Evolutionary conservation across 1,140 invertebrate species (phyloP).

Genomic region (Drosophila sulfurigaster): DNA sequence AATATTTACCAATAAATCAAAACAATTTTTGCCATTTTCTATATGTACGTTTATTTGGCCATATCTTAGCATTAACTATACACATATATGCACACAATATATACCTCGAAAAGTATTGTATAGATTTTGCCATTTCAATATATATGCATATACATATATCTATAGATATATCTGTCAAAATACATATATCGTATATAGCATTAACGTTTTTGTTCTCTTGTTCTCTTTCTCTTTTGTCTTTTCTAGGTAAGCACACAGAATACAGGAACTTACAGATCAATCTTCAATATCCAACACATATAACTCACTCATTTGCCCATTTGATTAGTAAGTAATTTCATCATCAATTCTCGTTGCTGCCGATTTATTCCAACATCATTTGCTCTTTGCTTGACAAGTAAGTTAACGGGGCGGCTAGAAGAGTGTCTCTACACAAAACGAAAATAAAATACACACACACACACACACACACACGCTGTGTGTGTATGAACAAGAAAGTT

Average conservation of each 20-base stretch:
- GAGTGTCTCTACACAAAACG: constrained; percentile 44
- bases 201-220: constrained; percentile 13
- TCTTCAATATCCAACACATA: background rate
- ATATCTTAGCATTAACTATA: constrained; percentile 24
- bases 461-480: constrained; percentile 30
- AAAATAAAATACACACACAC: constrained; percentile 55
- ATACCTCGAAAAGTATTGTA: background rate
- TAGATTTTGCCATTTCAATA: background rate
- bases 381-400: constrained; percentile 52
- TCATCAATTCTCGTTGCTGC: constrained; percentile 3
- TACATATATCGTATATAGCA: constrained; percentile 8
- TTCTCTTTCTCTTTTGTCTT: constrained; percentile 21
- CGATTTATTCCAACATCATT: constrained; percentile 23
- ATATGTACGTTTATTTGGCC: constrained; percentile 28
- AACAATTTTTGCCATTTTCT: constrained; percentile 21
- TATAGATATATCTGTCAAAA: constrained; percentile 13
- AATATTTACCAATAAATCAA: constrained; percentile 51
- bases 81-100: background rate
- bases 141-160: constrained; percentile 11
- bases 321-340: constrained; percentile 46
- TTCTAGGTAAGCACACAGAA: constrained; percentile 67
- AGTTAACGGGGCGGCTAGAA: constrained; percentile 50
- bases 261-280: constrained; percentile 18
- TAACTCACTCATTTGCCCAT: constrained; percentile 8
- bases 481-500: constrained; percentile 78